These are phyloP conservation scores for Tanypteryx hageni DNA, from an alignment of 2,888 invertebrate species.

Conservation along the genomic window DNA sequence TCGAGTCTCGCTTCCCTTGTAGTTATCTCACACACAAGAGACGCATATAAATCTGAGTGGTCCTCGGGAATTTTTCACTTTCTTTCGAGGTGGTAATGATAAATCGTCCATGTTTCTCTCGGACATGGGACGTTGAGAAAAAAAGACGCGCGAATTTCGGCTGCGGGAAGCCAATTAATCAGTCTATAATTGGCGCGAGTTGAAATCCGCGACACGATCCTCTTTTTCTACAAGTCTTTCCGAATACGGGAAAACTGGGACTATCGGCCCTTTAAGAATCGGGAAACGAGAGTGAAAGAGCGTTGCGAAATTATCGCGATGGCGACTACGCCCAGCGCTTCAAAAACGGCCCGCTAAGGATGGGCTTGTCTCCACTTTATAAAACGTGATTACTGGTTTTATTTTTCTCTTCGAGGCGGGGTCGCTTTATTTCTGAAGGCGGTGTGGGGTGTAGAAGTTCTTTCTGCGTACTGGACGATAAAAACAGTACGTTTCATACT, in stretches of 20 bases:
- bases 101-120: not conserved
- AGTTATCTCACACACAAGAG: not conserved
- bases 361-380: not conserved
- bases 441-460: not conserved
- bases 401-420: not conserved
- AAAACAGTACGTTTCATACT: not conserved
- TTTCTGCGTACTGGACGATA: not conserved
- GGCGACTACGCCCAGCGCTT: slow-evolving; percentile 5
- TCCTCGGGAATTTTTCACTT: not conserved
- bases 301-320: not conserved
- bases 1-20: not conserved
- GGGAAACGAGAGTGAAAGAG: not conserved
- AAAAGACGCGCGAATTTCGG: slow-evolving; percentile 13
- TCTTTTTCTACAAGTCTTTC: not conserved
- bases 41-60: not conserved
- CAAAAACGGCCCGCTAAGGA: slow-evolving; percentile 1
- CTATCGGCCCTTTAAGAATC: not conserved
- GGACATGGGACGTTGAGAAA: not conserved
- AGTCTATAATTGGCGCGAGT: slow-evolving; percentile 7
- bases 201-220: not conserved
- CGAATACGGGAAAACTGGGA: not conserved
- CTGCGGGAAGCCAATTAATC: not conserved
- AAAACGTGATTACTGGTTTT: not conserved
- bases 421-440: not conserved
- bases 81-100: not conserved